Evolutionary conservation across 1,140 invertebrate genomes (phyloP), one percentile per base, ranked within the genome.

Genomic region (Bombus turneri): DNA sequence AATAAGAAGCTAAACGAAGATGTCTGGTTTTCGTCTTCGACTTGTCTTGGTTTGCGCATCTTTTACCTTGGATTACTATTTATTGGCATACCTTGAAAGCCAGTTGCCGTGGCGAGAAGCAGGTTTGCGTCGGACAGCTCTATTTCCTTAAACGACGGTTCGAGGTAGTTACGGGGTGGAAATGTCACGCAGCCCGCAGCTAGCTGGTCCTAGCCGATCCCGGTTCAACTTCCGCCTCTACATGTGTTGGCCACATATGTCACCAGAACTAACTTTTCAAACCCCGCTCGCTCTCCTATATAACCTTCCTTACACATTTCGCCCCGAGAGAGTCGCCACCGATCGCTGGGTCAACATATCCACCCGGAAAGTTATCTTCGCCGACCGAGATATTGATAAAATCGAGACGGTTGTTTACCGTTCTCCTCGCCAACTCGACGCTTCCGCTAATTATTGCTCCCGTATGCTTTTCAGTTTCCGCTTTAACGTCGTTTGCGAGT

Each of bases 71-170:
- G 91, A 91, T 91, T 91, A 91, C 83, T 91, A 85, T 92, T 91
- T 90, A 92, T 92, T 85, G 91, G 86, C 82, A 91, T 66, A 86
- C 86, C 84, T 90, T 80, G 87, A 89, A 81, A 86, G 87, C 83
- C 84, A 64, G 85, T 85, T 81, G 88, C 76, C 53, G 57, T 59
- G 74, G 31, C 66, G 74, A 53, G 86, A 79, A 59, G 62, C 77
- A 53, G 80, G 86, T 83, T 92, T 91, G 91, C 91, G 73, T 82
- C 69, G 89, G 91, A 92, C 91, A 92, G 91, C 89, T 92, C 91
- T 91, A 92, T 92, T 92, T 92, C 91, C 91, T 91, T 91, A 91
- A 92, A 86, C 89, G 88, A 87, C 85, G 86, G 78, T 82, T 82
- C 79, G 74, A 75, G 86, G 85, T 88, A 90, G 90, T 90, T 90